Evolutionary conservation across 2,113 vertebrate genomes (phyloP), one percentile per base, ranked within the genome.

Genomic region (Eurystomus gularis): DNA sequence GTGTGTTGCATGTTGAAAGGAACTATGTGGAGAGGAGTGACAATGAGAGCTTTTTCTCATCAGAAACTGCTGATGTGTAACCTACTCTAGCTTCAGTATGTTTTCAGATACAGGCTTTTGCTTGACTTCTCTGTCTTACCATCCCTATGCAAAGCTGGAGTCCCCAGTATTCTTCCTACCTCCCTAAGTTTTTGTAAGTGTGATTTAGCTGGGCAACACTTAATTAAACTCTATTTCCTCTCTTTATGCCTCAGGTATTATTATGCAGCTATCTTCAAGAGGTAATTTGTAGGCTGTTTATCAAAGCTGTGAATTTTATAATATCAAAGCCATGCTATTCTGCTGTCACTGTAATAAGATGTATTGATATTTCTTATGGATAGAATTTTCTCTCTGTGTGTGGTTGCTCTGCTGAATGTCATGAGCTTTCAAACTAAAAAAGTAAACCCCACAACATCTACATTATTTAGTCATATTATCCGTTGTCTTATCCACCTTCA

Each of bases 211-310:
- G 95, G 95, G 94, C 96, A 96, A 64, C 97, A 97, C 95, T 98
- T 98, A 98, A 98, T 98, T 98, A 98, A 98, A 98, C 96, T 97
- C 96, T 85, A 93, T 97, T 97, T 98, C 82, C 91, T 97, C 75
- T 93, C 94, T 98, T 97, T 97, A 97, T 0, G 42, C 97, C 97
- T 96, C 95, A 98, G 97, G 96, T 97, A 91, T 97, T 97, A 95
- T 97, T 98, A 97, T 96, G 77, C 71, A 8, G 28, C 91, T 98
- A 65, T 93, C 75, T 97, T 97, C 93, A 94, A 96, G 93, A 96
- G 96, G 94, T 97, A 96, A 98, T 98, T 97, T 97, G 94, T 61
- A 42, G 26, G 46, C 91, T 98, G 96, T 98, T 98, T 98, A 98
- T 97, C 97, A 96, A 97, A 97, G 96, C 97, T 96, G 46, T 87